Evolutionary conservation across 2,888 invertebrate genomes (phyloP).

Genomic region (Ochlodes sylvanus): DNA sequence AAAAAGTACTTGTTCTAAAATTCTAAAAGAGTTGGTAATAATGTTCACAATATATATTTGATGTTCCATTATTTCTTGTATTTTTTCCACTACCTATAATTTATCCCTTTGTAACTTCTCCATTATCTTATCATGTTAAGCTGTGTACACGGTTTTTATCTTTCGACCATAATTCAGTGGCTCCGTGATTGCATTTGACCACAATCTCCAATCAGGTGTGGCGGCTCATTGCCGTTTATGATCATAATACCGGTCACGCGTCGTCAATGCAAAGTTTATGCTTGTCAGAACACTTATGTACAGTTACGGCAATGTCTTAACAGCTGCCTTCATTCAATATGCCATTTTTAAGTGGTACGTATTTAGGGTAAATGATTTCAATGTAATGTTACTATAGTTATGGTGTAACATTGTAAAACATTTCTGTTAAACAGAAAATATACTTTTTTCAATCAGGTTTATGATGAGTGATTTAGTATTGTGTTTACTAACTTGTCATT

Average conservation of each 20-base stretch:
- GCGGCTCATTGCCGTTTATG: slow-evolving; percentile 46
- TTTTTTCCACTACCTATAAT: no score
- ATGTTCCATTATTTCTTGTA: no score
- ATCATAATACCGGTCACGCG: slow-evolving; percentile 44
- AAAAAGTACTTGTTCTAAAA: no score
- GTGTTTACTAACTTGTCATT: no score
- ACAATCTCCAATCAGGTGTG: slow-evolving; percentile 44
- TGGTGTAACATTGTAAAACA: no score
- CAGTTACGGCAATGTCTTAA: neutral
- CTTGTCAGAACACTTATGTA: slow-evolving; percentile 14
- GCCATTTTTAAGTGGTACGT: neutral
- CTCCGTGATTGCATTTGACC: slow-evolving; percentile 21
- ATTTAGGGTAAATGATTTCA: no score
- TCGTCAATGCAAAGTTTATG: slow-evolving; percentile 26
- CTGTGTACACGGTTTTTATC: neutral
- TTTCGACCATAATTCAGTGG: neutral
- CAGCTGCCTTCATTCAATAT: neutral
- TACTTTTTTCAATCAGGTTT: no score
- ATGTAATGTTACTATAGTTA: no score
- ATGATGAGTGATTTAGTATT: no score
- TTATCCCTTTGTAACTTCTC: neutral
- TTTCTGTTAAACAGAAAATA: no score
- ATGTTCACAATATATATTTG: no score
- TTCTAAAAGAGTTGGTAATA: no score
- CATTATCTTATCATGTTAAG: neutral